Percentiles rank a stretch among this genome's conserved stretches.
phyloP scores from a whole-genome alignment of 53 echinoderm and acorn worm species.

The Hippasteria phrygiana region DNA sequence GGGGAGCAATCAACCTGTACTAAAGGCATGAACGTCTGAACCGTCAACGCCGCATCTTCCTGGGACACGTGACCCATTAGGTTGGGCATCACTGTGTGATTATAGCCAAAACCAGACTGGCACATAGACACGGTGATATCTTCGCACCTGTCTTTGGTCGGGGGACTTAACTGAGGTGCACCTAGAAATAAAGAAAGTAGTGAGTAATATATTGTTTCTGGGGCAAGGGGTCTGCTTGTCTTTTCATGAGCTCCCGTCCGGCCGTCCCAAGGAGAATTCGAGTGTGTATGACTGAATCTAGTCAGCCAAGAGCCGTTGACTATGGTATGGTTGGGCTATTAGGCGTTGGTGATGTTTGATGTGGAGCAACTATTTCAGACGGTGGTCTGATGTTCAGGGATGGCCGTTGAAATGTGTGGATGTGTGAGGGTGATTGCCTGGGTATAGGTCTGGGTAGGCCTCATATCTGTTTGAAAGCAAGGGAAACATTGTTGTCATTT shows the following conservation, averaged over 20 bases:
- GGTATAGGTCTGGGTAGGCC: too few species aligned
- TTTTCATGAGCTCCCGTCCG: too few species aligned
- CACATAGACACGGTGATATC: conserved; percentile 11
- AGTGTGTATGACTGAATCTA: too few species aligned
- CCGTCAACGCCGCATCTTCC: not conserved
- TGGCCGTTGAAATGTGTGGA: too few species aligned
- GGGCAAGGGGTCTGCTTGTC: too few species aligned
- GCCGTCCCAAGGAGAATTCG: too few species aligned
- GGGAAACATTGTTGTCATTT: not conserved
- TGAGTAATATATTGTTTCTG: not conserved
- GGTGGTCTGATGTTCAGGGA: too few species aligned
- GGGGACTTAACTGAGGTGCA: not conserved
- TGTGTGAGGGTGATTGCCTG: too few species aligned
- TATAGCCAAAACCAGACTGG: not conserved
- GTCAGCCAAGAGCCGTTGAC: too few species aligned
- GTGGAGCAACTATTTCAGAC: too few species aligned
- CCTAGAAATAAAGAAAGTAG: not conserved
- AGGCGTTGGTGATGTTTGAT: too few species aligned
- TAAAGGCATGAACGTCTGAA: conserved; percentile 6
- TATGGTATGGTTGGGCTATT: too few species aligned
- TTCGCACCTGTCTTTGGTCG: not conserved
- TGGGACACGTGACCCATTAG: not conserved
- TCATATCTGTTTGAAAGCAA: not conserved
- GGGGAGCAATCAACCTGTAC: conserved; percentile 64
- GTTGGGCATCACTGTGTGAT: conserved; percentile 2